Conservation (phyloP, 30 jellyfish, hydroid and myxozoan genomes). For the Hydractinia echinata region DNA sequence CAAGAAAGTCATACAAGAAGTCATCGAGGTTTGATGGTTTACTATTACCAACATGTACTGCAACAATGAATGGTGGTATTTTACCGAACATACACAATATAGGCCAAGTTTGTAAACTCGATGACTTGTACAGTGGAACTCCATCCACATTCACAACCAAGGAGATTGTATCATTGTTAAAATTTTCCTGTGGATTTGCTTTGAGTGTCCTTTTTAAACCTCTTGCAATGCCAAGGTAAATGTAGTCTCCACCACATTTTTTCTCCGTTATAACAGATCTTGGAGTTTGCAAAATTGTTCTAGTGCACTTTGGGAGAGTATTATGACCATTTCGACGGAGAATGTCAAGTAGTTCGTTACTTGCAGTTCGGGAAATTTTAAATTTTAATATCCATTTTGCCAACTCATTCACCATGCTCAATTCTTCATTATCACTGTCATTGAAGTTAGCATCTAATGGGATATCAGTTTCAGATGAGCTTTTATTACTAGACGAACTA, state of each 20-base stretch:
- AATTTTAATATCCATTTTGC: too few species aligned
- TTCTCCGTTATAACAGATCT: too few species aligned
- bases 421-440: not conserved
- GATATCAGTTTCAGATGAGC: too few species aligned
- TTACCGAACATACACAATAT: conserved; percentile 15
- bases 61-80: conserved; percentile 22
- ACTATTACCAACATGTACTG: conserved; percentile 31
- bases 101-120: conserved; percentile 29
- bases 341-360: too few species aligned
- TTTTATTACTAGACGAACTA: too few species aligned
- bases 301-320: too few species aligned
- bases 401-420: too few species aligned
- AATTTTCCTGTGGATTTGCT: not conserved
- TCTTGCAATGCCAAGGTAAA: not conserved
- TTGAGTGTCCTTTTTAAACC: not conserved
- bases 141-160: conserved; percentile 36
- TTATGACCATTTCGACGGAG: too few species aligned
- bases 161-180: conserved; percentile 4
- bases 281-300: too few species aligned
- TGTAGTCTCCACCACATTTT: conserved; percentile 14
- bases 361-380: too few species aligned
- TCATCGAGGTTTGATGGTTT: conserved; percentile 26
- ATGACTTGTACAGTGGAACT: conserved; percentile 27
- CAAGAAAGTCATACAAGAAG: conserved; percentile 24
- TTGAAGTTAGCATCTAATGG: too few species aligned